Evolutionary conservation across 2,888 invertebrate species (phyloP), one percentile per base, ranked within the genome.

Genomic region (Antheraea assamensis): DNA sequence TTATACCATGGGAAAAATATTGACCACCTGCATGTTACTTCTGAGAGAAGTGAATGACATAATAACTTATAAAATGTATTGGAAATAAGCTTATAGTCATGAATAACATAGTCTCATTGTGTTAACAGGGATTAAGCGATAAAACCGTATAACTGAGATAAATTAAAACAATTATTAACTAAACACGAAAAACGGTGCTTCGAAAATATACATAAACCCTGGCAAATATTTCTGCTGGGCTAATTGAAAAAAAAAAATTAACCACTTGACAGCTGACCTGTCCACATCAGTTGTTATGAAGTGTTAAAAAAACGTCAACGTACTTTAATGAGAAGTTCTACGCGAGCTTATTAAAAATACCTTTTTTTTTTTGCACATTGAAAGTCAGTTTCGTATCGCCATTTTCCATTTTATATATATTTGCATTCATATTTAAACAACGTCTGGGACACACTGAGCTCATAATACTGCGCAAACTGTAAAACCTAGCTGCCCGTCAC

Each of bases 331-430:
- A 68, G 35, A 21, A n/a, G 35, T 68, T 13, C 66, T n/a, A 35
- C 35, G 68, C 68, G 15, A 66, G n/a, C 35, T 68, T 35, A 68
- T 68, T 35, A 68, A 68, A 68, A 68, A 35, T 42, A 42, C n/a
- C 35, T 10, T 3, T 19, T 68, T 58, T 58, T 31, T 66, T 68
- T 68, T 68, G n/a, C 68, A n/a, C 35, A 10, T 68, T 68, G 35
- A 13, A 35, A 68, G 68, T 68, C 66, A 35, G 66, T 19, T 13
- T 71, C 24, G 47, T 49, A 47, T 21, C 71, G 68, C 24, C 24
- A 19, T 71, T 47, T 71, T 71, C 17, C n/a, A 19, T 71, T 47
- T 71, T 49, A 47, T n/a, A 47, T n/a, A 30, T 47, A 47, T 71
- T 52, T 42, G 27, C 47, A 47, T 71, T 24, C 49, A 30, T 24